Evolutionary conservation across 2,113 vertebrate species (phyloP).

Genomic region (Labeo catla): DNA sequence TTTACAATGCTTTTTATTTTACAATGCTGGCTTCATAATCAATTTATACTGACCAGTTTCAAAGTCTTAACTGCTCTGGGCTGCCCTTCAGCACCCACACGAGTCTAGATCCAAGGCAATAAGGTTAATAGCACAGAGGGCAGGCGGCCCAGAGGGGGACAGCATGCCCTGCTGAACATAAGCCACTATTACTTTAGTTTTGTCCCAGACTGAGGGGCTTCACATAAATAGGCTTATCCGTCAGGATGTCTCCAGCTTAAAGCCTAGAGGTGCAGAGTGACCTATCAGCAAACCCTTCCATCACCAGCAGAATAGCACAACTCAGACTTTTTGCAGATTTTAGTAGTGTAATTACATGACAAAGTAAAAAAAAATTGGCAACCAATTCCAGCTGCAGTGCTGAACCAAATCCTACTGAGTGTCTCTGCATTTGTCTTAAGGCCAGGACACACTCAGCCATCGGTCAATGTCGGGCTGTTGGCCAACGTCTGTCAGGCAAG

Average conservation of each 20-base stretch:
- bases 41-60: slow-evolving; percentile 27
- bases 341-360: too few species aligned
- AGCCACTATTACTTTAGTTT: slow-evolving; percentile 44
- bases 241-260: slow-evolving; percentile 27
- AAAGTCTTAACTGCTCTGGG: slow-evolving; percentile 9
- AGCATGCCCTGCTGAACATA: slow-evolving; percentile 40
- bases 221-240: slow-evolving; percentile 49
- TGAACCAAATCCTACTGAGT: too few species aligned
- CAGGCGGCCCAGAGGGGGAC: slow-evolving; percentile 30
- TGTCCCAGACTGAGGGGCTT: slow-evolving; percentile 34
- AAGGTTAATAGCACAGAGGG: slow-evolving; percentile 44
- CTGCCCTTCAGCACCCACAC: slow-evolving; percentile 19
- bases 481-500: too few species aligned
- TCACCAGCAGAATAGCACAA: background rate
- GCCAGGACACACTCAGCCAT: too few species aligned
- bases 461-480: too few species aligned
- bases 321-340: background rate
- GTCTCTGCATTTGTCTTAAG: too few species aligned
- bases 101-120: slow-evolving; percentile 30
- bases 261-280: slow-evolving; percentile 37
- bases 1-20: slow-evolving; percentile 29
- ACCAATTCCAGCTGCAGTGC: too few species aligned
- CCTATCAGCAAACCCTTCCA: background rate
- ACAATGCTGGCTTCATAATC: slow-evolving; percentile 17
- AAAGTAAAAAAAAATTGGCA: too few species aligned